Base-by-base conservation (phyloP, 2,797 vertebrate species). In the Hippocampus kuda region DNA sequence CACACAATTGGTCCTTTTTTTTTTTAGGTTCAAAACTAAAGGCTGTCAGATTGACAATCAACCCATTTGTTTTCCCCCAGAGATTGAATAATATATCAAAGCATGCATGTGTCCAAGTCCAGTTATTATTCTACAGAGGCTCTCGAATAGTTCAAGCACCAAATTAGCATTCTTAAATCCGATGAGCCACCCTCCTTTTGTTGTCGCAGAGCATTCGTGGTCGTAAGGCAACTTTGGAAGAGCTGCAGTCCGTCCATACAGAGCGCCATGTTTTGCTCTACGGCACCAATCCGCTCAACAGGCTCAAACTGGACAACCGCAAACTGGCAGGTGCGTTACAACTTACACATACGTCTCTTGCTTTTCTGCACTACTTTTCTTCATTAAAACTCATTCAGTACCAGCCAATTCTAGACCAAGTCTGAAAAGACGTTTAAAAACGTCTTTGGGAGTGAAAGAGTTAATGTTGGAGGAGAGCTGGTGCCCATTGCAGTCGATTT, bases 251-350 rank as follows among this genome's bases (percentile, higher is more conserved):
- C 0, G 95, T 97, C 34, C 97, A 99, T 59, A 91, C 88, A 0
- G 96, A 99, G 84, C 90, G 92, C 1, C 96, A 99, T 0, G 95
- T 95, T 69, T 88, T 98, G 65, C 92, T 98, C 2, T 99, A 98
- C 0, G 97, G 97, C 89, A 97, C 97, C 86, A 99, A 97, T 84
- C 95, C 96, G 0, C 94, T 98, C 72, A 95, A 93, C 88, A 93
- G 95, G 75, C 94, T 97, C 75, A 98, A 98, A 85, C 92, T 98
- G 90, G 97, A 99, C 83, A 96, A 95, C 1, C 93, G 94, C 77
- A 98, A 98, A 83, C 89, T 99, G 71, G 92, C 94, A 62, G 95
- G 96, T 98, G 87, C 4, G 83, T 53, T 0, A 61, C 34, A 8
- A 20, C 53, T 10, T 2, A 24, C 3, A 26, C 22, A 20, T 20